Conservation (phyloP, 1,140 invertebrate genomes). For the Bursaphelenchus mucronatus region DNA sequence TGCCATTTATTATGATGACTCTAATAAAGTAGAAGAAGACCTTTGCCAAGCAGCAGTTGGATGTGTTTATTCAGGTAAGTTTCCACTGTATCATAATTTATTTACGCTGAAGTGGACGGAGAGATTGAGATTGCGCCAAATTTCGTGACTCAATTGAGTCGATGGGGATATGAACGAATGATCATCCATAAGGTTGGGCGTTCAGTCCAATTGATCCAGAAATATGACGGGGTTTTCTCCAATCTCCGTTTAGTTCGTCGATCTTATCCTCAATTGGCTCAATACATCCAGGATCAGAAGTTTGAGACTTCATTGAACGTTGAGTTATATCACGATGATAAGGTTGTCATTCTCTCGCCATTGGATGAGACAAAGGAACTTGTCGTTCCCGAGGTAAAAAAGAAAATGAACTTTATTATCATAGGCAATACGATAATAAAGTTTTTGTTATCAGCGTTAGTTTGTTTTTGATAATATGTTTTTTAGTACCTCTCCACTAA, state of each 20-base stretch:
- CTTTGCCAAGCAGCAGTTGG: constrained; percentile 40
- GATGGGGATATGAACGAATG: constrained; percentile 44
- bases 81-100: not conserved
- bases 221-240: constrained; percentile 21
- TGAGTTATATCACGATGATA: constrained; percentile 27
- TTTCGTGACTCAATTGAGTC: constrained; percentile 37
- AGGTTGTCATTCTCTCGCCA: constrained; percentile 30
- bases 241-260: constrained; percentile 8
- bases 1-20: constrained; percentile 42
- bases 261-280: not conserved
- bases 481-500: constrained; percentile 31
- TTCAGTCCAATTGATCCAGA: constrained; percentile 23
- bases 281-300: constrained; percentile 26
- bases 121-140: constrained; percentile 24
- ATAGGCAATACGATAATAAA: not conserved
- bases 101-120: no score
- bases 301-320: constrained; percentile 30
- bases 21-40: constrained; percentile 25
- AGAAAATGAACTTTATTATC: not conserved
- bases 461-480: no score
- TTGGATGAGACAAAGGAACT: constrained; percentile 36
- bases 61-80: constrained; percentile 29
- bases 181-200: constrained; percentile 33
- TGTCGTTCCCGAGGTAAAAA: constrained; percentile 28
- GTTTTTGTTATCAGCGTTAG: not conserved